Percentiles rank a stretch among this genome's conserved stretches.
phyloP scores from a whole-genome alignment of 2,113 vertebrate species.

The Alaudala cheleensis region DNA sequence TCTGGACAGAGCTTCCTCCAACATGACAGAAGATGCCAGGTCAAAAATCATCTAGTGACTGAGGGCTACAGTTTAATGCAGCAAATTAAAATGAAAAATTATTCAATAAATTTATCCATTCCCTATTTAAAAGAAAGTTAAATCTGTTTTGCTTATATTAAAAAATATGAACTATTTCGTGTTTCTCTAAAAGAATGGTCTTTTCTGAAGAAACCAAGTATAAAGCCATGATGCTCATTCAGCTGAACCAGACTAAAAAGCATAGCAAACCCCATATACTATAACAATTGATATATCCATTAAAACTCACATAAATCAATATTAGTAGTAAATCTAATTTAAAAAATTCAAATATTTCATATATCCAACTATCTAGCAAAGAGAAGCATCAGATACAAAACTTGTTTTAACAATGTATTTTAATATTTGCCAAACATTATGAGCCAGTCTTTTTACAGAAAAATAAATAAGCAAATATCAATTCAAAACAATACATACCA shows the following conservation, averaged over 20 bases:
- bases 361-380: background rate
- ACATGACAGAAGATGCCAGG: background rate
- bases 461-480: background rate
- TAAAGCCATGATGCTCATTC: background rate
- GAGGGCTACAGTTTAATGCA: background rate
- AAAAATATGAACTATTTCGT: background rate
- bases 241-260: background rate
- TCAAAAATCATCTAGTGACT: background rate
- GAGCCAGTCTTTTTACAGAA: background rate
- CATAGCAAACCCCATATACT: background rate
- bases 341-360: background rate
- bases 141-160: background rate
- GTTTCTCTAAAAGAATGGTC: background rate
- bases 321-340: background rate
- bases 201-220: background rate
- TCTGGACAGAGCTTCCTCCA: background rate
- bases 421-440: background rate
- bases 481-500: background rate
- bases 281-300: background rate
- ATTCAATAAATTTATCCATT: background rate
- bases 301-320: background rate
- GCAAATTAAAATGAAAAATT: background rate
- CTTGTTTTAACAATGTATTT: background rate
- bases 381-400: background rate
- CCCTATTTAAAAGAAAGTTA: background rate